Conservation (phyloP, 2,113 vertebrate species). For the Odobenus rosmarus region DNA sequence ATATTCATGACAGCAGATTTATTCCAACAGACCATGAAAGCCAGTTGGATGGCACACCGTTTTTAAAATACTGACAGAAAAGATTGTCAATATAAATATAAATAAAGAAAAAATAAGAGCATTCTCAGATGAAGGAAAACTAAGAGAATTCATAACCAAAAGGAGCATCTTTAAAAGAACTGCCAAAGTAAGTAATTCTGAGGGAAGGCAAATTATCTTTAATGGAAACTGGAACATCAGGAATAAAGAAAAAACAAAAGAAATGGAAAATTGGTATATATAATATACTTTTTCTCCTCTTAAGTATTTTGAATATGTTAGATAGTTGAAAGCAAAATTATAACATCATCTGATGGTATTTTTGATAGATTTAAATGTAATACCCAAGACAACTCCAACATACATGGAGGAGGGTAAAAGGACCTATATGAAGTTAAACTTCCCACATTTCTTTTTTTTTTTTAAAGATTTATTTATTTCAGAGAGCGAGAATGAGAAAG, state of each 20-base stretch:
- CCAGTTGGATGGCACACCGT: neutral
- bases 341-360: neutral
- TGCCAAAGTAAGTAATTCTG: neutral
- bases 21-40: neutral
- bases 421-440: neutral
- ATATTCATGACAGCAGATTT: neutral
- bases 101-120: neutral
- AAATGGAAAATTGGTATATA: neutral
- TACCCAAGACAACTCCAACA: neutral
- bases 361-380: neutral
- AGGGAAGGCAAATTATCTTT: neutral
- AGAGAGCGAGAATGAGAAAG: no score
- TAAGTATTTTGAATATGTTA: neutral
- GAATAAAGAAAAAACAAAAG: neutral
- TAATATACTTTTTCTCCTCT: neutral
- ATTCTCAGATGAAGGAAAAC: neutral
- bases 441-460: neutral
- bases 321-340: neutral
- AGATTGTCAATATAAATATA: neutral
- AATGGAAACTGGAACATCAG: neutral
- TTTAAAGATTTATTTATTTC: no score
- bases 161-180: neutral
- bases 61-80: neutral
- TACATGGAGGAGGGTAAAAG: neutral
- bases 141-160: neutral